These are phyloP conservation scores for Neoascia interrupta DNA, from an alignment of 2,888 invertebrate genomes.

Conservation along the genomic window DNA sequence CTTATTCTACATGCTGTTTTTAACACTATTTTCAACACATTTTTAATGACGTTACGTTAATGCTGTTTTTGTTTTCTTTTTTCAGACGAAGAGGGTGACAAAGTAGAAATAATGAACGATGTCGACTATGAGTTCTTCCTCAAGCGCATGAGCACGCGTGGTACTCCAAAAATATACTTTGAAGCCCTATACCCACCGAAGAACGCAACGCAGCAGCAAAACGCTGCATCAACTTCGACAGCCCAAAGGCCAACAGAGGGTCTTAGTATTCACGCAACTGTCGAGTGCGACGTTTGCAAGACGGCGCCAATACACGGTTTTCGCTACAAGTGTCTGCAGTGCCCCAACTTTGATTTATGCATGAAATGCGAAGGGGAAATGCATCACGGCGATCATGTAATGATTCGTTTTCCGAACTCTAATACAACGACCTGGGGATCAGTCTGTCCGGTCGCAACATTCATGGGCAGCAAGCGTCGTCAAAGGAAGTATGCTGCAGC, in stretches of 20 bases:
- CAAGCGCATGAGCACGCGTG: constrained; percentile 29
- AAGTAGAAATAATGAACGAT: constrained; percentile 74
- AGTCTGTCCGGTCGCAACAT: constrained; percentile 3
- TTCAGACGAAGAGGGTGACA: constrained; percentile 74
- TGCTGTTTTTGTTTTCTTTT: no score
- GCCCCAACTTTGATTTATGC: constrained; percentile 91
- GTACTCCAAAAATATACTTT: constrained; percentile 56
- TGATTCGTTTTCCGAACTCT: constrained; percentile 85
- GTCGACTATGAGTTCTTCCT: constrained; percentile 75
- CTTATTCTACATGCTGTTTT: no score
- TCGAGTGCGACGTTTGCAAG: constrained; percentile 89
- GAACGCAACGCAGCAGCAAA: background rate
- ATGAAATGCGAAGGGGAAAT: constrained; percentile 85
- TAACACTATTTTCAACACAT: no score
- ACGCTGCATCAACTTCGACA: constrained; percentile 12
- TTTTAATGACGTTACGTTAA: no score
- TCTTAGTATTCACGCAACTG: constrained; percentile 82
- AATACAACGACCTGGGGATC: constrained; percentile 66
- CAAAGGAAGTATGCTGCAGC: constrained; percentile 56
- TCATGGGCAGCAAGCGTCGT: constrained; percentile 70
- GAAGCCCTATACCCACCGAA: constrained; percentile 12
- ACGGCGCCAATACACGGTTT: constrained; percentile 83
- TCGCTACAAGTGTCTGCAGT: constrained; percentile 92
- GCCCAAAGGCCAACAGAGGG: background rate
- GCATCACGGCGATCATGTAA: constrained; percentile 87